Evolutionary conservation across 2,797 vertebrate species (phyloP).

Genomic region (Sus cebifrons): DNA sequence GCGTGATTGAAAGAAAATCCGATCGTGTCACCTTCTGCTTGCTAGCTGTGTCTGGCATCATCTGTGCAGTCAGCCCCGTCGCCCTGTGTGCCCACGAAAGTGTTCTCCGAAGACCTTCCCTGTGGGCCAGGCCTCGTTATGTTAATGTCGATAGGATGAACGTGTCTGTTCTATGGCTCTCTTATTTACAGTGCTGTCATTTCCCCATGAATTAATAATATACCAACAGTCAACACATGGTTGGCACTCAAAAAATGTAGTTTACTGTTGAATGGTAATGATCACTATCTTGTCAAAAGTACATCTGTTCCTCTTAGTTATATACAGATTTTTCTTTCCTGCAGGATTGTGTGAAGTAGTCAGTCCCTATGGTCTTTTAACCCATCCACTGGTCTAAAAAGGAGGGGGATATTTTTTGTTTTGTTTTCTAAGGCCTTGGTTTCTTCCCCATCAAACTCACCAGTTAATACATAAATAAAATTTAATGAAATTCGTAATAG

Average conservation of each 20-base stretch:
- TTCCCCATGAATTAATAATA: background rate
- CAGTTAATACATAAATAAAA: background rate
- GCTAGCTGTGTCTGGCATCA: fast-evolving
- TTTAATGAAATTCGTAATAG: background rate
- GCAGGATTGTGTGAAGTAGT: background rate
- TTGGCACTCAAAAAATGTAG: background rate
- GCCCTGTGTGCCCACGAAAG: background rate
- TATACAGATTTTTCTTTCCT: background rate
- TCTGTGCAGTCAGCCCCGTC: background rate
- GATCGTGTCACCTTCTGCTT: background rate
- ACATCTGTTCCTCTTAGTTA: background rate
- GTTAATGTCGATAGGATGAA: background rate
- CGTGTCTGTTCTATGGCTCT: background rate
- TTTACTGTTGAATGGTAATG: background rate
- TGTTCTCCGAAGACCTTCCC: background rate
- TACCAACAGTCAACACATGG: background rate
- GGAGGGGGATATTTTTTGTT: background rate
- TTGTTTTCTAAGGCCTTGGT: conserved; percentile 12
- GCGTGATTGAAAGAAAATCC: background rate
- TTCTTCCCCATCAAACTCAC: background rate
- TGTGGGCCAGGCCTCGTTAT: background rate
- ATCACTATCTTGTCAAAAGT: background rate
- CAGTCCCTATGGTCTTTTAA: background rate
- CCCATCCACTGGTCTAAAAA: background rate
- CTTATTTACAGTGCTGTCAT: background rate